phyloP scores from a whole-genome alignment of 2,113 vertebrate species.

The Tragelaphus strepsiceros region DNA sequence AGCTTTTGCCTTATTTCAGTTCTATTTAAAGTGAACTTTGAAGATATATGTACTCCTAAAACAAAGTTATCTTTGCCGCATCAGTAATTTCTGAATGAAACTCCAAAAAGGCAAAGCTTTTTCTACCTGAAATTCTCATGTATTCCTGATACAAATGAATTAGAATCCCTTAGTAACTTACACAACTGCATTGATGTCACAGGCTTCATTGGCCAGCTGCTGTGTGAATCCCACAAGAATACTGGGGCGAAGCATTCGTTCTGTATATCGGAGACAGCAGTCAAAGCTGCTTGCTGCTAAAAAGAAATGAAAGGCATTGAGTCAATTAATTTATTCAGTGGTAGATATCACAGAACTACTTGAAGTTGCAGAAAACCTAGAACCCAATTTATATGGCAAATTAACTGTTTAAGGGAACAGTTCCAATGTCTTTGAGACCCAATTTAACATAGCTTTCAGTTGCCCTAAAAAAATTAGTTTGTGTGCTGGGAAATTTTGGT shows the following conservation, averaged over 20 bases:
- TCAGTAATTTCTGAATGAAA: not conserved
- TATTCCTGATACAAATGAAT: not conserved
- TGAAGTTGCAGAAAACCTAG: not conserved
- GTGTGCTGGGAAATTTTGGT: not conserved
- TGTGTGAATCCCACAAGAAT: slow-evolving; percentile 66
- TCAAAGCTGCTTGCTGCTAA: slow-evolving; percentile 79
- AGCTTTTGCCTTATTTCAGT: not conserved
- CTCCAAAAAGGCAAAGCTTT: not conserved
- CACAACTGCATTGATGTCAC: slow-evolving; percentile 80
- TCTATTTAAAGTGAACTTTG: not conserved
- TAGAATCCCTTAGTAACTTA: slow-evolving; percentile 62
- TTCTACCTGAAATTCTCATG: not conserved
- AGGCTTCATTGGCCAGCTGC: slow-evolving; percentile 76
- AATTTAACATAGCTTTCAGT: not conserved
- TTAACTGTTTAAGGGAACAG: accelerated
- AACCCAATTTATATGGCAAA: not conserved
- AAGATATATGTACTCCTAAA: not conserved
- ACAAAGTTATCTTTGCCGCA: not conserved
- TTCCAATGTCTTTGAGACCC: not conserved
- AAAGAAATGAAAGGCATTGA: not conserved
- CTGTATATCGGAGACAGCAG: slow-evolving; percentile 78
- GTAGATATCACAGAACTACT: not conserved
- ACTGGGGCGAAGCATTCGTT: not conserved
- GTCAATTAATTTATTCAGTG: not conserved
- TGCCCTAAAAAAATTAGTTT: not conserved